Percentiles rank a stretch among this genome's conserved stretches.
These are phyloP conservation scores for Agrilus cyanescens DNA, from an alignment of 2,888 invertebrate species.

Conservation along the genomic window DNA sequence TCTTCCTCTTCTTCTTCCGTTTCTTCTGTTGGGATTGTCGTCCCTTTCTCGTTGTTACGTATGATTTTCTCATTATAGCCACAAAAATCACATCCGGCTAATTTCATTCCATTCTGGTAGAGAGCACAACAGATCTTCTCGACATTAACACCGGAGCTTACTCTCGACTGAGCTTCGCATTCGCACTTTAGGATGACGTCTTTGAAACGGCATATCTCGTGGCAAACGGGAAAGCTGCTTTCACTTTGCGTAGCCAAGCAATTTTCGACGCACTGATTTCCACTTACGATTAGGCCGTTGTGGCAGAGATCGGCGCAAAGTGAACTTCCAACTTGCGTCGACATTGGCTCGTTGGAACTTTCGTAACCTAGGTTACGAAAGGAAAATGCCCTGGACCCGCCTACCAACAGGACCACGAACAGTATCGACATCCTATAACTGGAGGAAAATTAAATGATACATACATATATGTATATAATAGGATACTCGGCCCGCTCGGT, in stretches of 20 bases:
- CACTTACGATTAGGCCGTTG: slow-evolving; percentile 37
- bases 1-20: slow-evolving; percentile 2
- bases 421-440: slow-evolving; percentile 31
- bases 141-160: slow-evolving; percentile 18
- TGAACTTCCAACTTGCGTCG: slow-evolving; percentile 26
- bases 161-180: slow-evolving; percentile 5
- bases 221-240: too few species aligned
- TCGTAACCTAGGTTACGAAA: slow-evolving; percentile 23
- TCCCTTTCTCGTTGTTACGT: slow-evolving; percentile 2
- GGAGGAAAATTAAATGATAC: slow-evolving; percentile 11
- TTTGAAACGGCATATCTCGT: too few species aligned
- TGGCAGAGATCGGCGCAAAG: slow-evolving; percentile 35
- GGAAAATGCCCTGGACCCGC: slow-evolving; percentile 21
- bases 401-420: slow-evolving; percentile 20
- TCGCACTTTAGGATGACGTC: slow-evolving; percentile 37
- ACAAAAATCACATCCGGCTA: slow-evolving; percentile 41
- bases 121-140: slow-evolving; percentile 29
- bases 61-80: slow-evolving; percentile 6
- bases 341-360: slow-evolving; percentile 28
- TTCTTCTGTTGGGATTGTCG: too few species aligned
- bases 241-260: slow-evolving; percentile 41
- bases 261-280: slow-evolving; percentile 40
- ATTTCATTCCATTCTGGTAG: slow-evolving; percentile 40
- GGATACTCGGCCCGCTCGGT: slow-evolving; percentile 1
- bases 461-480: slow-evolving; percentile 4